Base-by-base conservation (phyloP, 2,113 vertebrate genomes). In the Leptocoma aspasia region DNA sequence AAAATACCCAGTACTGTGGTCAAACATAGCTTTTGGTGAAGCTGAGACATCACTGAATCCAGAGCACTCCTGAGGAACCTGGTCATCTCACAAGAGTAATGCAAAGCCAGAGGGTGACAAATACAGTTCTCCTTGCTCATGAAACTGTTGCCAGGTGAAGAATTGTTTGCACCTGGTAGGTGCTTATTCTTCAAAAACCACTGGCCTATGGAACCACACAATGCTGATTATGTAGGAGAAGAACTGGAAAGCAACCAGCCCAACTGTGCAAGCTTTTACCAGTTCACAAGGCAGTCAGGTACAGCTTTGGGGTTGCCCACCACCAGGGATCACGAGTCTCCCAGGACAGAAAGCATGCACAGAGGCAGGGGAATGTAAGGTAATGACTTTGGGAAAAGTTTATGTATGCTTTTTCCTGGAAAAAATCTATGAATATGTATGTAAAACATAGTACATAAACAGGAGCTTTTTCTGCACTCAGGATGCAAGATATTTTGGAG, bases 301-400 rank as follows among this genome's bases (percentile, higher is more conserved):
- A 66, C 0, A 0, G 21, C 31, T 68, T 9, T 15, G 37, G 21
- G 9, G 13, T 3, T 44, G 31, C 37, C 7, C 5, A 35, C 26
- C 35, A 49, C 26, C 31, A 61, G 15, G 2, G 45, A 71, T 30
- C 37, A 52, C 31, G 26, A 61, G 31, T 52, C 13, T 24, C 16
- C 26, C 20, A 31, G 31, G 27, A 68, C 7, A 68, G 22, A 37
- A 68, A 31, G 27, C 14, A 22, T 15, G 31, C 17, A 27, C 6
- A 52, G 37, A 77, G 17, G 17, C 17, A 68, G 37, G 14, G 16
- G 16, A 76, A 68, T 4, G 2, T 35, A 59, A 44, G 31, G 13
- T 8, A 27, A 60, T 31, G 31, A 27, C 53, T 50, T 37, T 8
- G 7, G 8, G 14, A 35, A 76, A 76, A 52, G 50, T 1, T 50